A percentile compares a stretch with the other conserved stretches of the same genome.
Evolutionary conservation across 2,113 vertebrate genomes (phyloP).

Genomic region (Bubo blakistoni): DNA sequence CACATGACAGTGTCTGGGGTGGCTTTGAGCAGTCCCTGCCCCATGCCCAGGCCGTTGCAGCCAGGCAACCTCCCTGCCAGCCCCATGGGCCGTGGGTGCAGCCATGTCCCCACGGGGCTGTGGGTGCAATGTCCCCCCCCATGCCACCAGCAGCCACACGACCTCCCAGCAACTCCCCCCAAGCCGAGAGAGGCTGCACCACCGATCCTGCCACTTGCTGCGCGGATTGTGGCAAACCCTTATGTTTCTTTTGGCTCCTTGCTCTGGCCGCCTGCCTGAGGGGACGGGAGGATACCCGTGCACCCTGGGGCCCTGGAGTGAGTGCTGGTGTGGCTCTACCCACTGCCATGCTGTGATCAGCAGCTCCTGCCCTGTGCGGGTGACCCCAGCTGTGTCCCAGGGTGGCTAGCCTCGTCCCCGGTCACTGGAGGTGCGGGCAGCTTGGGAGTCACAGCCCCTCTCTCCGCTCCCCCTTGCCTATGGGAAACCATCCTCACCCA

Average conservation of each 20-base stretch:
- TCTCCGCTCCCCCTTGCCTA: accelerated
- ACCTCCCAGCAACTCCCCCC: not conserved
- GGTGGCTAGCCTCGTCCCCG: accelerated
- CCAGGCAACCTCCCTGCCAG: not conserved
- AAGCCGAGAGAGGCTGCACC: accelerated
- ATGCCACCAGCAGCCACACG: accelerated
- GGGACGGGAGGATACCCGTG: not conserved
- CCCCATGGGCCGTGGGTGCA: not conserved
- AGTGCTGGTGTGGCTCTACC: not conserved
- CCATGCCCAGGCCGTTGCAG: not conserved
- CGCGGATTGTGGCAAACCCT: not conserved
- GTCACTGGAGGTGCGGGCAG: not conserved
- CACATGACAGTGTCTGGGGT: not conserved
- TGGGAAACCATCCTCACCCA: accelerated
- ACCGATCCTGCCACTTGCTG: accelerated
- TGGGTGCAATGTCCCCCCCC: not conserved
- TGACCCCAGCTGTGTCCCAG: not conserved
- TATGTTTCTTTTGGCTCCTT: accelerated
- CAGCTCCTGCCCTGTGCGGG: not conserved
- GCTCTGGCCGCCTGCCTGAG: not conserved
- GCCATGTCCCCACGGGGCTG: not conserved
- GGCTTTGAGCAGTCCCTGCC: not conserved
- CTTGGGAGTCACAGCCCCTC: accelerated
- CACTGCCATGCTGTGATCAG: accelerated
- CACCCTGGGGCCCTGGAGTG: not conserved